Percentiles rank a stretch among this genome's conserved stretches.
phyloP scores from a whole-genome alignment of 1,140 invertebrate species.

The Drosophila parvula region DNA sequence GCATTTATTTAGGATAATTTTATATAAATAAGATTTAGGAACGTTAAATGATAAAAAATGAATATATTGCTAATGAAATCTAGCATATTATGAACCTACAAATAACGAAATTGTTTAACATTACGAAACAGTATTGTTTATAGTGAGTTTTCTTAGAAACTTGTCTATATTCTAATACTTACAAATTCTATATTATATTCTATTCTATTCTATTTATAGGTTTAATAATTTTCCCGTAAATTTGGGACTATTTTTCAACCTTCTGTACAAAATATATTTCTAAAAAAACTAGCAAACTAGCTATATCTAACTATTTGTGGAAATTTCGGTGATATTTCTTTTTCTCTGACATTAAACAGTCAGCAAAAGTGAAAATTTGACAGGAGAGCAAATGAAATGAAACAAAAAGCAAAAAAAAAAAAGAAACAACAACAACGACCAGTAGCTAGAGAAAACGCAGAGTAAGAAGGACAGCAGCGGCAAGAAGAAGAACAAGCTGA shows the following conservation, averaged over 20 bases:
- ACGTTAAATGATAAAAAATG: too few relatives aligned
- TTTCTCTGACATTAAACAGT: slow-evolving; percentile 65
- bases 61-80: too few relatives aligned
- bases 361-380: slow-evolving; percentile 80
- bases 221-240: background rate
- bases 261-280: background rate
- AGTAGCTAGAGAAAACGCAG: slow-evolving; percentile 8
- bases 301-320: background rate
- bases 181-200: background rate
- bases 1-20: background rate
- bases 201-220: too few relatives aligned
- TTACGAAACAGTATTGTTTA: background rate
- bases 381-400: slow-evolving; percentile 71
- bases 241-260: background rate
- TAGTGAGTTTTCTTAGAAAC: background rate
- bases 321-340: background rate
- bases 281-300: background rate
- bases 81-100: background rate
- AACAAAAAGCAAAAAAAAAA: slow-evolving; percentile 54
- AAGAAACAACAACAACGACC: slow-evolving; percentile 22
- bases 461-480: slow-evolving; percentile 1
- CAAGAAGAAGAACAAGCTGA: slow-evolving; percentile 45
- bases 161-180: background rate
- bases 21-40: background rate
- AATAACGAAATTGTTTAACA: background rate